Evolutionary conservation across 1,140 invertebrate species (phyloP).

Genomic region (Drosophila ficusphila): DNA sequence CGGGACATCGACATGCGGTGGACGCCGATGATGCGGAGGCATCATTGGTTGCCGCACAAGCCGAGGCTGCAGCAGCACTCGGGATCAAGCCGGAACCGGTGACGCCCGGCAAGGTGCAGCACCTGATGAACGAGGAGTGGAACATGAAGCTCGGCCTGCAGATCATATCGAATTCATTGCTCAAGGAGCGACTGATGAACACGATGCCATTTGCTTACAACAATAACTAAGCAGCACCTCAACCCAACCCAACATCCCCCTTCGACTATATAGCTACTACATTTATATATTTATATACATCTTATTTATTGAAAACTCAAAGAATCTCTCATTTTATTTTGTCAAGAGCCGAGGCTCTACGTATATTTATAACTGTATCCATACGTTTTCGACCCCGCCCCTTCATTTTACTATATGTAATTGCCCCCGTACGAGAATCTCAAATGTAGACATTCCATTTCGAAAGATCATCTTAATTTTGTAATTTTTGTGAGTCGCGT

Average conservation of each 20-base stretch:
- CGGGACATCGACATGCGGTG: neutral
- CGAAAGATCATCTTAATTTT: constrained; percentile 42
- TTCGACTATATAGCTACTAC: neutral
- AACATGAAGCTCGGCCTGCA: constrained; percentile 83
- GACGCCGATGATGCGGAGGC: neutral
- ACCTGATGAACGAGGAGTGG: constrained; percentile 79
- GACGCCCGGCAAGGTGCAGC: constrained; percentile 66
- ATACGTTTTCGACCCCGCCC: neutral
- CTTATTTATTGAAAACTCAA: constrained; percentile 26
- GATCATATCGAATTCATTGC: constrained; percentile 82
- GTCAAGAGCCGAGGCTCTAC: constrained; percentile 14
- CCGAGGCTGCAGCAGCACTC: constrained; percentile 35
- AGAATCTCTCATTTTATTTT: constrained; percentile 52
- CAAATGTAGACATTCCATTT: constrained; percentile 65
- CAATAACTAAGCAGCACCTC: constrained; percentile 76
- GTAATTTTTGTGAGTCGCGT: constrained; percentile 42
- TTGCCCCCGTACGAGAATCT: constrained; percentile 13
- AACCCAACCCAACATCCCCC: too few relatives aligned
- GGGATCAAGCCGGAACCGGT: constrained; percentile 69
- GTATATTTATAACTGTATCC: constrained; percentile 30
- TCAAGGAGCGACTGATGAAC: constrained; percentile 83
- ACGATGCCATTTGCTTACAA: constrained; percentile 83
- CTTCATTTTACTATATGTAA: neutral
- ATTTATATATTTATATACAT: neutral
- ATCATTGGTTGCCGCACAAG: neutral